Evolutionary conservation across 2,888 invertebrate species (phyloP).

Genomic region (Druceiella hillmani): DNA sequence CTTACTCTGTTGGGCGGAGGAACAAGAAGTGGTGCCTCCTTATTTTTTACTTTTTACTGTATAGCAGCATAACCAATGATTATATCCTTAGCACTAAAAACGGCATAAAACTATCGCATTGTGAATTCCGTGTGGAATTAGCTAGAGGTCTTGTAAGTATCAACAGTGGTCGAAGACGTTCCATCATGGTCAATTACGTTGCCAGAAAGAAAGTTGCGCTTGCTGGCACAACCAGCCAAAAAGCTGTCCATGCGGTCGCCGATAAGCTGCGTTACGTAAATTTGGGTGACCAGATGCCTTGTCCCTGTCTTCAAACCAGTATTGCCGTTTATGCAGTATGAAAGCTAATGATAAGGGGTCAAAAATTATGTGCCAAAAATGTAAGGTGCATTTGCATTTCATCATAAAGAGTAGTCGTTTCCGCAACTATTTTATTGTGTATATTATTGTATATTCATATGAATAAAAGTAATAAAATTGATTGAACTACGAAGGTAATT

Average conservation of each 20-base stretch:
- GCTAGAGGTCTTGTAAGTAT: not conserved
- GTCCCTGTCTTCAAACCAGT: constrained; percentile 1
- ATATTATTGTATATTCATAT: too few relatives aligned
- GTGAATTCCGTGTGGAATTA: constrained; percentile 1
- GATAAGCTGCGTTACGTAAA: constrained; percentile 4
- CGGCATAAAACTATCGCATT: not conserved
- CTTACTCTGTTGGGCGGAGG: not conserved
- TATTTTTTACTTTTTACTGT: constrained; percentile 1
- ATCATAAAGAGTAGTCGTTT: too few relatives aligned
- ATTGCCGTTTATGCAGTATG: constrained; percentile 5
- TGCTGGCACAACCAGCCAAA: not conserved
- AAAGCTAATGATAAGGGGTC: constrained; percentile 5
- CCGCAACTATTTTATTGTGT: too few relatives aligned
- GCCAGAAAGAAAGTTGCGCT: not conserved
- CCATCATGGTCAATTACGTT: not conserved
- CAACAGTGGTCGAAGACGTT: not conserved
- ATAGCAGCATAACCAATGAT: not conserved
- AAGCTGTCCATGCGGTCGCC: constrained; percentile 4
- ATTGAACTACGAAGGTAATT: too few relatives aligned
- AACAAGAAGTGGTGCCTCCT: not conserved
- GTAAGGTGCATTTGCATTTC: too few relatives aligned
- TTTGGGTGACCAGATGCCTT: constrained; percentile 6
- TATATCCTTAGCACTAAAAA: not conserved
- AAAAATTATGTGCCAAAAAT: not conserved
- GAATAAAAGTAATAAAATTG: too few relatives aligned